Evolutionary conservation across 1,140 invertebrate genomes (phyloP).

Genomic region (Odontomachus brunneus): DNA sequence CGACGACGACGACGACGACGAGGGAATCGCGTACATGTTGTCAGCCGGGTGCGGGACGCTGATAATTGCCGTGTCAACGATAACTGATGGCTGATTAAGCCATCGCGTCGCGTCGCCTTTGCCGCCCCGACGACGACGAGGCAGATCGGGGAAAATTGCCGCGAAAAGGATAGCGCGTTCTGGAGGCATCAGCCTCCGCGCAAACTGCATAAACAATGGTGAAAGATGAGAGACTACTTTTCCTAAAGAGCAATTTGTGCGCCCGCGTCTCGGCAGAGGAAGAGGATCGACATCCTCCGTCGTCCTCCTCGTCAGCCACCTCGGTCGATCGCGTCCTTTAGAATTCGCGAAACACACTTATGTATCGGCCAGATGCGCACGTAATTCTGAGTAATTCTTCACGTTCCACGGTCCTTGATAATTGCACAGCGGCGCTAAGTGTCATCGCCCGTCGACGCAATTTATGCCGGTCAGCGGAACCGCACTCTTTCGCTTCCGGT

Average conservation of each 20-base stretch:
- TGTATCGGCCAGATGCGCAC: too few relatives aligned
- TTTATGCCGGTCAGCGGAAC: conserved; percentile 32
- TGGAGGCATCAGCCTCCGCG: too few relatives aligned
- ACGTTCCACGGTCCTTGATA: conserved; percentile 4
- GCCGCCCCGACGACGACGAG: neutral
- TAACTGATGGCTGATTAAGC: conserved; percentile 32
- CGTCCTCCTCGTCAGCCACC: too few relatives aligned
- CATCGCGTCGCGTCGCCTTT: neutral
- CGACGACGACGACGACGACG: conserved; percentile 5
- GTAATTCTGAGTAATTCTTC: too few relatives aligned
- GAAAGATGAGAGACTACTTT: too few relatives aligned
- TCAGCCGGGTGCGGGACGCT: neutral
- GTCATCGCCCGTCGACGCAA: neutral
- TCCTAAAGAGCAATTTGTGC: too few relatives aligned
- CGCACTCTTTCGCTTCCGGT: conserved; percentile 34
- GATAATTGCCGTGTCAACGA: conserved; percentile 37
- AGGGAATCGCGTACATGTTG: conserved; percentile 3
- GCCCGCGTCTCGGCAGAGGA: too few relatives aligned
- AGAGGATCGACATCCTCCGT: too few relatives aligned
- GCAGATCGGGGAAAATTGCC: neutral
- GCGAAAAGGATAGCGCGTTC: neutral
- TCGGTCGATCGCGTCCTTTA: too few relatives aligned
- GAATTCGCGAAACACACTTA: too few relatives aligned
- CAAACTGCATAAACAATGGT: too few relatives aligned
- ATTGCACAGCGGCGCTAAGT: conserved; percentile 9